Evolutionary conservation across 2,797 vertebrate species (phyloP), one percentile per base, ranked within the genome.

Genomic region (Neostethus bicornis): DNA sequence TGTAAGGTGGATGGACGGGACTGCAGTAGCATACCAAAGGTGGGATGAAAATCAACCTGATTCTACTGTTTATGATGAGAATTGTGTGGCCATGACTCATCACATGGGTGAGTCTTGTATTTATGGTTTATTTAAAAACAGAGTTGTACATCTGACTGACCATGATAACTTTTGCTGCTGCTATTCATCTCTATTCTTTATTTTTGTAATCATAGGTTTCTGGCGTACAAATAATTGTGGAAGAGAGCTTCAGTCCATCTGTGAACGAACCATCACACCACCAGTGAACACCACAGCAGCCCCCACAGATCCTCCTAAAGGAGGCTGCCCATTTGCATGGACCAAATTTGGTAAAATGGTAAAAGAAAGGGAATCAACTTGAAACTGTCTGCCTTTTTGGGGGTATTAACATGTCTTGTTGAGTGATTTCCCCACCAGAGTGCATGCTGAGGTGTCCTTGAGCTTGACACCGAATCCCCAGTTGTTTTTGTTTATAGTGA

Each of bases 1-100:
- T n/a, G n/a, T 12, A 61, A 91, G 89, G 85, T 91, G 89, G 89
- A 68, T 84, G 76, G 87, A 89, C 61, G 75, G 65, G 13, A 58
- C 83, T 25, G 37, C 70, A 1, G 11, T 70, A 7, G 54, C 44
- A 31, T 62, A 78, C 24, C 68, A 64, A 53, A 80, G 41, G 62
- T 91, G 90, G 90, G 80, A 85, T 31, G 47, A 80, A 45, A 48
- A 89, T 31, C 86, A 90, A 58, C 90, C 89, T 0, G 71, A 71
- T 50, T 1, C 70, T 1, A 12, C 65, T 5, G 25, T 12, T 34
- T 82, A 68, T 39, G 78, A 87, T 73, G 41, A 83, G 53, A 88
- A 67, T 73, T 91, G 90, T 60, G 89, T 76, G 25, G 0, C 0
- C 1, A 83, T 90, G 84, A 32, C 14, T 9, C 72, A 77, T 52